Percentiles rank a stretch among this genome's conserved stretches.
These are phyloP conservation scores for Therioaphis trifolii DNA, from an alignment of 2,888 invertebrate species.

Conservation along the genomic window DNA sequence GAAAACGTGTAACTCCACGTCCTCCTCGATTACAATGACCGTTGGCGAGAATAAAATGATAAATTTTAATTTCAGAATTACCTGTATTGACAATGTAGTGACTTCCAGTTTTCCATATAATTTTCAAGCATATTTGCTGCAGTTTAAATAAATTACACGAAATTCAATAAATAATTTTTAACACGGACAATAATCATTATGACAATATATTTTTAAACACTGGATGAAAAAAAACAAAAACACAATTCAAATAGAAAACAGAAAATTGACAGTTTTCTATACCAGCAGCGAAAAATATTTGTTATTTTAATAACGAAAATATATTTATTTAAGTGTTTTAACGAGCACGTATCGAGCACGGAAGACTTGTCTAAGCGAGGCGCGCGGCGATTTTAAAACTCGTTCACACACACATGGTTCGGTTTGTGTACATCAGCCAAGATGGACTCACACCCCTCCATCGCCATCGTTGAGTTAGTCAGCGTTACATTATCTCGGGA, in stretches of 20 bases:
- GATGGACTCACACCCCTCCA: slow-evolving; percentile 52
- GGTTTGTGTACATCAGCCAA: slow-evolving; percentile 61
- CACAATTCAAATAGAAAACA: too few relatives aligned
- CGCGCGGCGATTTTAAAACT: slow-evolving; percentile 59
- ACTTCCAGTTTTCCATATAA: slow-evolving; percentile 20
- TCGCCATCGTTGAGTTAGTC: slow-evolving; percentile 23
- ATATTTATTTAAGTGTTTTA: not conserved
- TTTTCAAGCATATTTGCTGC: not conserved
- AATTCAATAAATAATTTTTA: not conserved
- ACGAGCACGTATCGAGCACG: not conserved
- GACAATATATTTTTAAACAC: too few relatives aligned
- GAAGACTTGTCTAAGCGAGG: slow-evolving; percentile 53
- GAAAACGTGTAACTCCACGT: too few relatives aligned
- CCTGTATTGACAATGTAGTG: slow-evolving; percentile 24
- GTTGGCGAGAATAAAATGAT: not conserved
- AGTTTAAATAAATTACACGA: not conserved
- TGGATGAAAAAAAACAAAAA: too few relatives aligned
- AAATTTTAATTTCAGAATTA: not conserved
- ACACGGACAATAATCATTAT: not conserved
- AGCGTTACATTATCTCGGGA: slow-evolving; percentile 40
- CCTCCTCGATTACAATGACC: too few relatives aligned
- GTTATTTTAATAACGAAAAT: not conserved
- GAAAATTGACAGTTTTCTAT: too few relatives aligned
- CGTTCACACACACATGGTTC: slow-evolving; percentile 52
- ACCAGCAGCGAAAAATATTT: not conserved